Conservation (phyloP, 1,140 invertebrate species). For the Macrocentrus cingulum region DNA sequence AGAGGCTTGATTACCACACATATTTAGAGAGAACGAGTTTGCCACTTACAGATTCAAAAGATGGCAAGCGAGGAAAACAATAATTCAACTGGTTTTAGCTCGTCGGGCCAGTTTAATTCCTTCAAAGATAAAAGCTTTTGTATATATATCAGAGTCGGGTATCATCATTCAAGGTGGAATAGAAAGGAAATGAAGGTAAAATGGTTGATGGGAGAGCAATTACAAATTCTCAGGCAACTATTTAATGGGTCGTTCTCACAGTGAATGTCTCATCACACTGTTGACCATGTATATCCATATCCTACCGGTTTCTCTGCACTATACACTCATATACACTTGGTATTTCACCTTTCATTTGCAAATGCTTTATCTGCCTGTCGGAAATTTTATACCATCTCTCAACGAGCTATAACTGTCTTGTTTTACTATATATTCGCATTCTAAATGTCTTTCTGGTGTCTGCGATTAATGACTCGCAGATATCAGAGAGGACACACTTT, state of each 20-base stretch:
- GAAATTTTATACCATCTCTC: slow-evolving; percentile 21
- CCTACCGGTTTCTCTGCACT: slow-evolving; percentile 7
- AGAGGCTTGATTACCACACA: no score
- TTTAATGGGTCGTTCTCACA: slow-evolving; percentile 14
- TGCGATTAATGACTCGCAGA: slow-evolving; percentile 27
- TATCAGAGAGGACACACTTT: slow-evolving; percentile 16
- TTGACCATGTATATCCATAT: background rate
- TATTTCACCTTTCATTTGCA: slow-evolving; percentile 19
- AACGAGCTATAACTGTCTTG: slow-evolving; percentile 20
- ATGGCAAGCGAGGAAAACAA: background rate
- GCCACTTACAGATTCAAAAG: background rate
- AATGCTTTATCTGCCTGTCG: slow-evolving; percentile 21
- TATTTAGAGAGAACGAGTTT: background rate
- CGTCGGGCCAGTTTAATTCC: slow-evolving; percentile 13
- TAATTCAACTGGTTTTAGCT: background rate
- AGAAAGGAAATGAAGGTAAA: slow-evolving; percentile 10
- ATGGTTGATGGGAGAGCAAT: background rate
- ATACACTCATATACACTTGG: slow-evolving; percentile 6
- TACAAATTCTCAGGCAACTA: slow-evolving; percentile 13
- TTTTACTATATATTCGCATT: slow-evolving; percentile 26
- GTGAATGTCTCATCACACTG: background rate
- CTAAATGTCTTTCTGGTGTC: slow-evolving; percentile 29
- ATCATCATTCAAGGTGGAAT: slow-evolving; percentile 1
- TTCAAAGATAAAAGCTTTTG: background rate
- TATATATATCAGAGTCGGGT: no score